Conservation (phyloP, 1,140 invertebrate genomes). For the Bombus balteatus region DNA sequence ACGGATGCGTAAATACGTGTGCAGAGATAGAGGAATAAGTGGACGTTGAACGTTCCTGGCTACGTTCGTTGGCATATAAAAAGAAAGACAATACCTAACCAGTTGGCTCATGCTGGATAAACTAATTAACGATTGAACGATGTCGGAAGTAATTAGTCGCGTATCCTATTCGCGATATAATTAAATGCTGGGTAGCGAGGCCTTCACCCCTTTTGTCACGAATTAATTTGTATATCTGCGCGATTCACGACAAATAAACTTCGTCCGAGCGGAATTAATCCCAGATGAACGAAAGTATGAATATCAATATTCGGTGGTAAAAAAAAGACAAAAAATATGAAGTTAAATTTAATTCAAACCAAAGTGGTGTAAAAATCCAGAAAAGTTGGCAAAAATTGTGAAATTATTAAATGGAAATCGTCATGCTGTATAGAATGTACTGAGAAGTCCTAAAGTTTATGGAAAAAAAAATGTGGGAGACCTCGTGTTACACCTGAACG, state of each 20-base stretch:
- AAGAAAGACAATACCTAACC: constrained; percentile 43
- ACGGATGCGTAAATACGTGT: constrained; percentile 32
- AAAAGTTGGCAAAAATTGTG: not conserved
- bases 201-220: not conserved
- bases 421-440: no score
- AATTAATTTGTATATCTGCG: constrained; percentile 2
- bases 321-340: not conserved
- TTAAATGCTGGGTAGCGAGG: constrained; percentile 57
- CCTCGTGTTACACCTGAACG: no score
- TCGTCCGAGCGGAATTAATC: not conserved
- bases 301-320: not conserved
- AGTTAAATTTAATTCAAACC: not conserved
- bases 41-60: constrained; percentile 2
- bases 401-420: not conserved
- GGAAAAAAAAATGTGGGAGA: no score
- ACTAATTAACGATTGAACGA: constrained; percentile 76
- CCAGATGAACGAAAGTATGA: not conserved
- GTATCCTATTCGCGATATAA: constrained; percentile 67
- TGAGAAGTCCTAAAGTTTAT: no score
- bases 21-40: constrained; percentile 39
- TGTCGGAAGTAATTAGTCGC: constrained; percentile 77
- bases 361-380: not conserved
- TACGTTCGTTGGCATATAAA: constrained; percentile 24
- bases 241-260: not conserved
- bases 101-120: constrained; percentile 62